Conservation (phyloP, 2,113 vertebrate species). For the Archilochus colubris region DNA sequence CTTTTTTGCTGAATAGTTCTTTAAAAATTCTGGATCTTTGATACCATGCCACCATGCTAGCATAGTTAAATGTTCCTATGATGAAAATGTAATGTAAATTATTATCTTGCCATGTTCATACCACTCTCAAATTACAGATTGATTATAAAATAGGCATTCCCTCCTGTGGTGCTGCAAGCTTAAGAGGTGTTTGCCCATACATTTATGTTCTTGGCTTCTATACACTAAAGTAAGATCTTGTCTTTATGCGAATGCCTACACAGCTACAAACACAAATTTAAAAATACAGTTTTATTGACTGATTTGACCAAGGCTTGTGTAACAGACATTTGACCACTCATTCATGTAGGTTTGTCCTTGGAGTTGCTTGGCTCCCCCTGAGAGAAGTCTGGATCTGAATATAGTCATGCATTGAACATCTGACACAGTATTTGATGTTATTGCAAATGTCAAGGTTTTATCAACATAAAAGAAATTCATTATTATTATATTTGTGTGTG, state of each 20-base stretch:
- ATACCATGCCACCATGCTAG: background rate
- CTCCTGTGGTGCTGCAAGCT: background rate
- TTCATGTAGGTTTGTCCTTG: background rate
- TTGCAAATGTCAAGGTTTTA: background rate
- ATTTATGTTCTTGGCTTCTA: background rate
- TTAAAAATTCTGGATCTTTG: background rate
- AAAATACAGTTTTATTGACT: background rate
- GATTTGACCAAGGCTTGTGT: background rate
- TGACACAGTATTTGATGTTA: background rate
- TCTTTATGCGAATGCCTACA: background rate
- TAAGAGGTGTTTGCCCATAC: background rate
- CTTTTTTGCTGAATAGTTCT: background rate
- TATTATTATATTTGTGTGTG: background rate
- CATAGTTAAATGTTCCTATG: background rate
- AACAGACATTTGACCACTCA: background rate
- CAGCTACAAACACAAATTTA: background rate
- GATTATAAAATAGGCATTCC: background rate
- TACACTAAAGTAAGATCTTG: background rate
- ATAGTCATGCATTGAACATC: background rate
- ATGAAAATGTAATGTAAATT: background rate
- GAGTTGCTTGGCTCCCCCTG: background rate
- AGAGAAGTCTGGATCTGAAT: background rate
- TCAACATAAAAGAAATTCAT: background rate
- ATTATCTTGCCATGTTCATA: background rate
- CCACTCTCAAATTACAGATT: too few species aligned